Evolutionary conservation across 2,888 invertebrate species (phyloP).

Genomic region (Aleiodes alternator): DNA sequence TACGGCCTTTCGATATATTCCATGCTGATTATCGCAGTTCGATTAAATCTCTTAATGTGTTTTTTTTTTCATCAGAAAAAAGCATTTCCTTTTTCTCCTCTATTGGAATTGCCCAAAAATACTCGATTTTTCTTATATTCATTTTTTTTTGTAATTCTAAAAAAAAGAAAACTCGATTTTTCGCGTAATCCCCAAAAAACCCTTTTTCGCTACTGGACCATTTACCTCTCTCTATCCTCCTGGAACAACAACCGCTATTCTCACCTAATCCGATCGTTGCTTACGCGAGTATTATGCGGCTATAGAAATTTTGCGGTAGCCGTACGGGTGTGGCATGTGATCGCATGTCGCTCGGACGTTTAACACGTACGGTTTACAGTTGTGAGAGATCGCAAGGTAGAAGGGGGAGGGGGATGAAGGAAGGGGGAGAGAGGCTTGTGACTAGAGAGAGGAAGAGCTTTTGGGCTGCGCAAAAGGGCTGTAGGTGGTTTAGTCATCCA

Average conservation of each 20-base stretch:
- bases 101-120: no score
- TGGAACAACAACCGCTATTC: constrained; percentile 48
- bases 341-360: constrained; percentile 65
- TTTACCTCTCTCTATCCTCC: constrained; percentile 14
- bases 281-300: constrained; percentile 58
- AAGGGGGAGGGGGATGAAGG: no score
- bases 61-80: no score
- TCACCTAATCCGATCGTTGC: constrained; percentile 57
- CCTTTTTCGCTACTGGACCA: not conserved
- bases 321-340: constrained; percentile 63
- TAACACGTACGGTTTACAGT: constrained; percentile 59
- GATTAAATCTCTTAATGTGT: no score
- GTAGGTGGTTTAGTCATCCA: constrained; percentile 24
- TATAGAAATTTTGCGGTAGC: constrained; percentile 67
- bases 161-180: no score
- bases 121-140: no score
- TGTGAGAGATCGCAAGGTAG: constrained; percentile 18
- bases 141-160: no score
- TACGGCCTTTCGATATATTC: no score
- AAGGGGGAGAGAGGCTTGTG: constrained; percentile 24
- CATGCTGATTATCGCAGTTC: no score
- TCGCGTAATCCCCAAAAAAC: constrained; percentile 1
- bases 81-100: no score
- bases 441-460: constrained; percentile 2
- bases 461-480: constrained; percentile 16